phyloP scores from a whole-genome alignment of 2,888 invertebrate species.

The Agrotis puta region DNA sequence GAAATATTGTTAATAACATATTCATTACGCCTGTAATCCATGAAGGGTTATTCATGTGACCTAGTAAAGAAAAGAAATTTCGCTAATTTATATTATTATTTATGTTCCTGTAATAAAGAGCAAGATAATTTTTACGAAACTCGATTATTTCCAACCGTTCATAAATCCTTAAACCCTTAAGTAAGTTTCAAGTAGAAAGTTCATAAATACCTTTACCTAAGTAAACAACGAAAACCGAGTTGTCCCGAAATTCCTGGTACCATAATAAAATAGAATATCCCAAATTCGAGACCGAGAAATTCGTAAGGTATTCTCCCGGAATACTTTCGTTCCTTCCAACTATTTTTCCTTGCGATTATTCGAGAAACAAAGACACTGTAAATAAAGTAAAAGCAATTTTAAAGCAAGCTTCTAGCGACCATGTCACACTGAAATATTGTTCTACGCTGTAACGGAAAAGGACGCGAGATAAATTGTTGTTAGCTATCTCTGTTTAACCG shows the following conservation, averaged over 20 bases:
- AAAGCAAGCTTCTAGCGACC: slow-evolving; percentile 58
- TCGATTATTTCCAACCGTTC: background rate
- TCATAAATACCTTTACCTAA: slow-evolving; percentile 17
- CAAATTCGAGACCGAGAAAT: slow-evolving; percentile 16
- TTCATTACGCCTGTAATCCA: background rate
- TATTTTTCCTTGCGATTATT: slow-evolving; percentile 33
- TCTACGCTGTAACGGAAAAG: slow-evolving; percentile 71
- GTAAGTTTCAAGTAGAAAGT: slow-evolving; percentile 17
- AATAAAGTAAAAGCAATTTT: slow-evolving; percentile 62
- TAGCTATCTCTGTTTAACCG: slow-evolving; percentile 50
- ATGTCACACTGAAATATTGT: slow-evolving; percentile 72
- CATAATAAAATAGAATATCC: slow-evolving; percentile 33
- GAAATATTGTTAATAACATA: background rate
- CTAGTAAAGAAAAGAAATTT: no score
- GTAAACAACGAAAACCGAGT: slow-evolving; percentile 9
- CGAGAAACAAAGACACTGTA: slow-evolving; percentile 48
- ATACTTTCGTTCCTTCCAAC: slow-evolving; percentile 15
- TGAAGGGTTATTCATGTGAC: background rate
- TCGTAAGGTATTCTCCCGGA: slow-evolving; percentile 23
- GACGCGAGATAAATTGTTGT: slow-evolving; percentile 75
- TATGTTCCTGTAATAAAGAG: no score
- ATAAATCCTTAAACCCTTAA: background rate
- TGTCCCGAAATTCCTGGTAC: slow-evolving; percentile 15
- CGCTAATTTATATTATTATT: no score
- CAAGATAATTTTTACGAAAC: background rate